Evolutionary conservation across 92 coral and sea anemone genomes (phyloP).

Genomic region (Montipora capitata): DNA sequence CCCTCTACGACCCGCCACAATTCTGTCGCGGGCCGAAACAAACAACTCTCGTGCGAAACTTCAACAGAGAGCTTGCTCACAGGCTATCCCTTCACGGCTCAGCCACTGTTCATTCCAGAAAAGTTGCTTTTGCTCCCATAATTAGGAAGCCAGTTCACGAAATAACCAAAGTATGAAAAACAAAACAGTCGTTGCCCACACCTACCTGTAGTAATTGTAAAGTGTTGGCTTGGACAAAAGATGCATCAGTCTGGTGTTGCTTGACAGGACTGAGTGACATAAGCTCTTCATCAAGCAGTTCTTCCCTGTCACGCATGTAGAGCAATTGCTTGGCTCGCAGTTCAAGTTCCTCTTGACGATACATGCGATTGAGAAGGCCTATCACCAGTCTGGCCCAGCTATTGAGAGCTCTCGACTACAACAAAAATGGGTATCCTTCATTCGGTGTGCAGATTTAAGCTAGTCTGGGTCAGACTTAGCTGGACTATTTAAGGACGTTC

Average conservation of each 20-base stretch:
- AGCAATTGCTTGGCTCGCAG: constrained; percentile 83
- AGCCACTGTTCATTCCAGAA: no score
- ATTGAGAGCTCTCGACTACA: constrained; percentile 72
- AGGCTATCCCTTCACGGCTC: no score
- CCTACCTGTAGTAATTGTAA: constrained; percentile 76
- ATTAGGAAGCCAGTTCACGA: no score
- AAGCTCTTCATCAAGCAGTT: constrained; percentile 84
- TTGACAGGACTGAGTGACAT: constrained; percentile 67
- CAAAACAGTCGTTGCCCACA: neutral
- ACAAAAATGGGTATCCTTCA: neutral
- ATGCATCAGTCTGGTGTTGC: constrained; percentile 65
- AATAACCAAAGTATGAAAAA: neutral
- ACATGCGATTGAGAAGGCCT: constrained; percentile 87
- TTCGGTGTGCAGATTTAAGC: no score
- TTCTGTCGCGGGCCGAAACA: no score
- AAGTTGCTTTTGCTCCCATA: no score
- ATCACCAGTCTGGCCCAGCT: constrained; percentile 84
- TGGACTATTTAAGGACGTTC: no score
- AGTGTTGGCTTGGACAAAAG: constrained; percentile 63
- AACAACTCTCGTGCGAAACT: no score
- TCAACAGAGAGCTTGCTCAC: no score
- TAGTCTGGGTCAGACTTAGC: no score
- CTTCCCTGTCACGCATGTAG: constrained; percentile 86
- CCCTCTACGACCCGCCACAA: no score
- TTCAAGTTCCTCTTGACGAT: constrained; percentile 81